Conservation (phyloP, 2,797 vertebrate species). For the Rachycentron canadum region DNA sequence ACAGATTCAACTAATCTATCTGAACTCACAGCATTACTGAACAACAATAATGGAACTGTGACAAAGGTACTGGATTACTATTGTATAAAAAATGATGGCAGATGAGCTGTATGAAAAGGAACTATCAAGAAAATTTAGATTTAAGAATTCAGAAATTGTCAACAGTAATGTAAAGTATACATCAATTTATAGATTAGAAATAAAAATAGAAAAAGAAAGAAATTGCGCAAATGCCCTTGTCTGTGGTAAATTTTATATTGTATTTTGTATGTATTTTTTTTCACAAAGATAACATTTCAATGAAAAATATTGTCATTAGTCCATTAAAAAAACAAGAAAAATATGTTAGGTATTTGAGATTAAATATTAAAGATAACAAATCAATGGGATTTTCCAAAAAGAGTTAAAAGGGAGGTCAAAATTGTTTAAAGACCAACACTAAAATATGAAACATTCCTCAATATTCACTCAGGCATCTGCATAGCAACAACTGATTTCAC, state of each 20-base stretch:
- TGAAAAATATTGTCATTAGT: no score
- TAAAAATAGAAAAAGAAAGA: neutral
- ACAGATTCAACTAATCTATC: neutral
- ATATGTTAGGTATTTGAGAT: no score
- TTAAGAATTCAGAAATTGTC: neutral
- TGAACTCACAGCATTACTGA: neutral
- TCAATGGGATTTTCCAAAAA: neutral
- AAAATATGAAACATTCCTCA: neutral
- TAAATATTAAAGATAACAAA: neutral
- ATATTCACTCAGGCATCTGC: conserved; percentile 13
- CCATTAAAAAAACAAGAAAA: no score
- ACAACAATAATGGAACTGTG: neutral
- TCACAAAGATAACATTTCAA: no score
- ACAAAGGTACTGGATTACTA: neutral
- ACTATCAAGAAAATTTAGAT: neutral
- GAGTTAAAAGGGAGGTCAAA: neutral
- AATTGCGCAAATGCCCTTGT: neutral
- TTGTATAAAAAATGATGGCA: neutral
- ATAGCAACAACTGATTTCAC: conserved; percentile 53
- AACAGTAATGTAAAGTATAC: neutral
- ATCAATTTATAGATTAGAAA: neutral
- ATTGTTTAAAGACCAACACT: neutral
- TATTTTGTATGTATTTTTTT: no score
- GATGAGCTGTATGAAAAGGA: neutral
- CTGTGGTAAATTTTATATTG: no score